Conservation (phyloP, 2,888 invertebrate species). For the Sceliomorpha sp. region DNA sequence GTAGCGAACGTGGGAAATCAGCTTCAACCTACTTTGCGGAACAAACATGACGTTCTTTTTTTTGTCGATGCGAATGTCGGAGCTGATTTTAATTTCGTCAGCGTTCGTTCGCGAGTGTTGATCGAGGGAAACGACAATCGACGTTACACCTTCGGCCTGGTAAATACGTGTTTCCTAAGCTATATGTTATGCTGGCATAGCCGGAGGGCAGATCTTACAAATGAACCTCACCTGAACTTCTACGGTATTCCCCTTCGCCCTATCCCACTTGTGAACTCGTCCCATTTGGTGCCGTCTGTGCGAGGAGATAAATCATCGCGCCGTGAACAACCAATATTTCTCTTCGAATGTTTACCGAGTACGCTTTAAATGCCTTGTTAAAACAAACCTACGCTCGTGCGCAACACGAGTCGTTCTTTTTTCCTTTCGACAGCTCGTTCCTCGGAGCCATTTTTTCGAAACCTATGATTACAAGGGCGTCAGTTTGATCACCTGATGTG, state of each 20-base stretch:
- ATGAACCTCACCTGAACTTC: slow-evolving; percentile 69
- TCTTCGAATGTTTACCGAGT: slow-evolving; percentile 80
- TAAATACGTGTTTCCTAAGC: slow-evolving; percentile 41
- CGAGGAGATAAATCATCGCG: slow-evolving; percentile 78
- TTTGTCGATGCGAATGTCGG: neutral
- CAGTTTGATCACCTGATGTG: slow-evolving; percentile 47
- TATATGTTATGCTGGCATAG: slow-evolving; percentile 9
- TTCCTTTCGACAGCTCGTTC: slow-evolving; percentile 56
- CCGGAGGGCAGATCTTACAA: slow-evolving; percentile 58
- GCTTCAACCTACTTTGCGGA: slow-evolving; percentile 36
- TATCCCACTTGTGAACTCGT: slow-evolving; percentile 57
- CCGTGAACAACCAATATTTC: slow-evolving; percentile 80
- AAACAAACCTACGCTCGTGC: slow-evolving; percentile 79
- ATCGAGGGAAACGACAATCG: slow-evolving; percentile 16
- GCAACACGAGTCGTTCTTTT: slow-evolving; percentile 61
- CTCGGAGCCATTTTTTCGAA: slow-evolving; percentile 37
- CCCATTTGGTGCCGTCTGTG: slow-evolving; percentile 63
- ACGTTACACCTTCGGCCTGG: slow-evolving; percentile 42
- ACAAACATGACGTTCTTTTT: slow-evolving; percentile 34
- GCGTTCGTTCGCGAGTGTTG: slow-evolving; percentile 6
- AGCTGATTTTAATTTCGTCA: slow-evolving; percentile 12
- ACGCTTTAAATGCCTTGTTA: slow-evolving; percentile 80
- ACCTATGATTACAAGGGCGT: slow-evolving; percentile 53
- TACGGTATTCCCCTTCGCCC: slow-evolving; percentile 60
- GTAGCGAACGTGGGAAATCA: slow-evolving; percentile 54